Evolutionary conservation across 2,797 vertebrate species (phyloP), one percentile per base, ranked within the genome.

Genomic region (Coreius guichenoti): DNA sequence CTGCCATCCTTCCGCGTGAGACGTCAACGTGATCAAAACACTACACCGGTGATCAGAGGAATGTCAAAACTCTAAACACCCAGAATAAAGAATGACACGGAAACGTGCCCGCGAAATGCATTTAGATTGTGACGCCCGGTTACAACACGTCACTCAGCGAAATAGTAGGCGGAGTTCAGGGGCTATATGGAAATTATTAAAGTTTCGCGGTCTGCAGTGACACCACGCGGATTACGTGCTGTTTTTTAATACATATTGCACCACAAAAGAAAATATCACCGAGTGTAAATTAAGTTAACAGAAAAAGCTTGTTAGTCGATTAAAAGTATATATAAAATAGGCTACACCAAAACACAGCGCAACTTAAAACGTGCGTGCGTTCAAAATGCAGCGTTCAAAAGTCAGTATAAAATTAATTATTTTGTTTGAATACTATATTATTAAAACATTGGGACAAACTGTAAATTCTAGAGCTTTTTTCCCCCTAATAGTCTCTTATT

Each of bases 151-250:
- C 63, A 77, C 17, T 39, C 56, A n/a, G 77, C 17, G 23, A 17
- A 49, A 58, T 12, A n/a, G 39, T 21, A 51, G 78, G 78, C 19
- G 78, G 78, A 51, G 63, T 80, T 47, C 12, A 31, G 61, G 68
- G 1, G 2, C 2, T 11, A 5, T 9, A 16, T 47, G 12, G 5
- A 12, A 11, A 67, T 21, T n/a, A 29, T 17, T 13, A n/a, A 69
- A 47, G 31, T 81, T 33, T 56, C 31, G 11, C 78, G 80, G 83
- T 85, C 83, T 87, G 68, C 33, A 78, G 31, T 87, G 80, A 85
- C 86, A 85, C 56, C 83, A 67, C 47, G 73, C 51, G 83, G 80
- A 43, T 11, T 12, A 17, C 4, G 1, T 12, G 26, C 26, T 26
- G 72, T 43, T 8, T 43, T 11, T 43, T 6, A 43, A 43, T 8